Conservation (phyloP, 2,797 vertebrate species). For the Phyllotis vaccarum region DNA sequence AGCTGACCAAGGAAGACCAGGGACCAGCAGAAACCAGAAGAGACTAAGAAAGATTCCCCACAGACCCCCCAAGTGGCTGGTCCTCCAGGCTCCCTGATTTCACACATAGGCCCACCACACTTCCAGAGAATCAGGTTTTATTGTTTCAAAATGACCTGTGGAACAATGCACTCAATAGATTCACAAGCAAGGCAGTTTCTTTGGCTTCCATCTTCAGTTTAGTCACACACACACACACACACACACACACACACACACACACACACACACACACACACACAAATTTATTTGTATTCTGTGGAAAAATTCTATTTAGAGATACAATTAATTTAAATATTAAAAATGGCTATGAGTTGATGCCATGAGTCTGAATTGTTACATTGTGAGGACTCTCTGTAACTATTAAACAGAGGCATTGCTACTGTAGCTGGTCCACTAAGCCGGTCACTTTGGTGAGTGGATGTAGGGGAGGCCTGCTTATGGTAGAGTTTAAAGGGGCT, state of each 20-base stretch:
- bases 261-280: too few relatives aligned
- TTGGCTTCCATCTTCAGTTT: slow-evolving; percentile 27
- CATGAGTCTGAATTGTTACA: background rate
- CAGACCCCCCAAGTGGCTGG: background rate
- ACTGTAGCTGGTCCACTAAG: background rate
- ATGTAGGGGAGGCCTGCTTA: background rate
- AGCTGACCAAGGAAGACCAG: background rate
- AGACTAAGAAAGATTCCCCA: background rate
- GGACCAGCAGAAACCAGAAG: background rate
- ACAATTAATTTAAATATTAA: slow-evolving; percentile 41
- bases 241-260: too few relatives aligned
- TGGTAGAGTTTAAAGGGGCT: background rate
- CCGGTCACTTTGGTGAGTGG: background rate
- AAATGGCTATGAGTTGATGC: slow-evolving; percentile 1
- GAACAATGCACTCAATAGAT: background rate
- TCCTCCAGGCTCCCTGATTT: background rate
- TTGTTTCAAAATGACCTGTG: background rate
- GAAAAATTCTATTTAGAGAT: background rate
- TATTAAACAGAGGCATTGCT: background rate
- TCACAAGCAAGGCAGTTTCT: background rate
- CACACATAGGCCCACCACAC: background rate
- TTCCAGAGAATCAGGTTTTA: background rate
- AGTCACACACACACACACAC: background rate
- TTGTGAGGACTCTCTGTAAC: background rate
- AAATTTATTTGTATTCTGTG: background rate